Evolutionary conservation across 2,113 vertebrate genomes (phyloP), one percentile per base, ranked within the genome.

Genomic region (Struthidea cinerea): DNA sequence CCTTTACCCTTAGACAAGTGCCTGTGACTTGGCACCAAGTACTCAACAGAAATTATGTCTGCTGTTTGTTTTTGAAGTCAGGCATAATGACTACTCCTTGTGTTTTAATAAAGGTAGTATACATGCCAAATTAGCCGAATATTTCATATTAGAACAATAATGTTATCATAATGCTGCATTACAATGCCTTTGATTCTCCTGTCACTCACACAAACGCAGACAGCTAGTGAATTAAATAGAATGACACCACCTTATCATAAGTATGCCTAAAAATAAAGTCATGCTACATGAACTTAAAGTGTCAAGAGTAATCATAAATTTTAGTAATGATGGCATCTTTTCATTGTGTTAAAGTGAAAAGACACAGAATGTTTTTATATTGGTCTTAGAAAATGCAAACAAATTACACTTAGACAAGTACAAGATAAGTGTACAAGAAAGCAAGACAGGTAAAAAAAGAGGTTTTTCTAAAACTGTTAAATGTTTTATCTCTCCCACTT

Each of bases 381-480:
- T 52, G 33, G 44, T 49, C 24, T 73, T 64, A 60, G 23, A 63
- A 81, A 78, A 85, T 16, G 7, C 13, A 64, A 69, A 6, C 5
- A 78, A 78, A 53, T 70, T 41, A n/a, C 11, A 19, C 33, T 49
- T 47, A 42, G 57, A 50, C 11, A 61, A 70, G 20, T 44, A 57
- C 28, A 79, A 19, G 35, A 1, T 27, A 83, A 49, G 20, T 15
- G 13, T 46, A 60, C 6, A 71, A 69, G 41, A 56, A 78, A 53
- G 8, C 4, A 59, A 35, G 47, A 56, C 0, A 2, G 3, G 6
- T 7, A 13, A 44, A 60, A 60, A 52, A 44, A 6, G 7, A 61
- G 8, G 7, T 19, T 64, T 75, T 90, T 73, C 23, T 55, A 21
- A 67, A 84, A 23, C 4, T 61, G 16, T 41, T 65, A 57, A 67